phyloP scores from a whole-genome alignment of 2,113 vertebrate species.

The Cyrtonyx montezumae region DNA sequence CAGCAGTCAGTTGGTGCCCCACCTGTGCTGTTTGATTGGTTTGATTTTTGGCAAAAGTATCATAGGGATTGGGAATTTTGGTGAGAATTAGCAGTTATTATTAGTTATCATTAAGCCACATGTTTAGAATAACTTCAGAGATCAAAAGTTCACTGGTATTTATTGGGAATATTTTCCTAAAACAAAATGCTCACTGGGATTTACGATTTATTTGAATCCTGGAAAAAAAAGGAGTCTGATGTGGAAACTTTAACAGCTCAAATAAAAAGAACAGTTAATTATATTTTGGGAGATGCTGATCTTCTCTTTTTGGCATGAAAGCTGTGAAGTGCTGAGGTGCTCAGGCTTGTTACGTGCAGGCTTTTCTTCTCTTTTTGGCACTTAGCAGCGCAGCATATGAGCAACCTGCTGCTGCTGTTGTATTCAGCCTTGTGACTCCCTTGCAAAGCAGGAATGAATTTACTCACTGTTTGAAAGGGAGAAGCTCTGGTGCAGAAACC shows the following conservation, averaged over 20 bases:
- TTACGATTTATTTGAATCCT: not conserved
- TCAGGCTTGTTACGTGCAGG: not conserved
- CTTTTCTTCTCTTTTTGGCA: not conserved
- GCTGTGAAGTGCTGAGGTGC: not conserved
- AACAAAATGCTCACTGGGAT: not conserved
- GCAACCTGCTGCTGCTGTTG: fast-evolving
- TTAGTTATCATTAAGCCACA: not conserved
- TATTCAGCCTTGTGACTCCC: not conserved
- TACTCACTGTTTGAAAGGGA: not conserved
- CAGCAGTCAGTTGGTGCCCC: not conserved
- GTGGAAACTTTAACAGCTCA: not conserved
- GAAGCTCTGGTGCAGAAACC: not conserved
- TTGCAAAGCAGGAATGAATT: not conserved
- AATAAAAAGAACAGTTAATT: not conserved
- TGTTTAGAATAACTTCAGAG: not conserved
- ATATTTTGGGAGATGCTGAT: not conserved
- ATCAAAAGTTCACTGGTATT: not conserved
- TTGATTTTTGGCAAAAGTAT: not conserved
- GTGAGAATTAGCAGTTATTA: not conserved
- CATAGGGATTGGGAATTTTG: not conserved
- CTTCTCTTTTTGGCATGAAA: not conserved
- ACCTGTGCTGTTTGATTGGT: fast-evolving
- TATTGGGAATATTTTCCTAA: not conserved
- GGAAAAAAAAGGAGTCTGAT: not conserved
- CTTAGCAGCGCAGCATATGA: not conserved